A percentile compares a stretch with the other conserved stretches of the same genome.
Conservation (phyloP, 1,140 invertebrate species). For the Halesus radiatus region DNA sequence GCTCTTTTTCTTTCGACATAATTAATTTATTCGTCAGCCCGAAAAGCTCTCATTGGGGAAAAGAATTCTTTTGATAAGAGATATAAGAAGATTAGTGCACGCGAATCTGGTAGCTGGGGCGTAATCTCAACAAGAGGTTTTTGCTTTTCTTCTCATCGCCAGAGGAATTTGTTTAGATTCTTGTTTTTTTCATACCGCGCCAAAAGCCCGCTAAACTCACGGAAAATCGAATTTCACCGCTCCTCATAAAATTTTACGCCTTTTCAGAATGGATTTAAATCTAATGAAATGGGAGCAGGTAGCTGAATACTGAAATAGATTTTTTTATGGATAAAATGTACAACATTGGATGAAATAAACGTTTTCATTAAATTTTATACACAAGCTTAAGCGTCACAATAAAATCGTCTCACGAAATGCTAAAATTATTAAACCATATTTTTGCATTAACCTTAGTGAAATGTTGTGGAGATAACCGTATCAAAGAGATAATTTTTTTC, state of each 20-base stretch:
- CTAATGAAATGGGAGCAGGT: not conserved
- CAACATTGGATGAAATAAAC: too few species aligned
- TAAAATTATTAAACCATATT: too few species aligned
- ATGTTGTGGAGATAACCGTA: too few species aligned
- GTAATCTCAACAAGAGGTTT: constrained; percentile 21
- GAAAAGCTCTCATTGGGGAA: not conserved
- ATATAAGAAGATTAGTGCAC: not conserved
- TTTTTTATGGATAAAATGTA: too few species aligned
- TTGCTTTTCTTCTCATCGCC: not conserved
- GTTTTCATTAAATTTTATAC: too few species aligned
- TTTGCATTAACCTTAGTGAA: too few species aligned
- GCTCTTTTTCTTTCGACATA: not conserved
- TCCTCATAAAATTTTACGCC: not conserved
- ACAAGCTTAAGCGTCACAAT: too few species aligned
- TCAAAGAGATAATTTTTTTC: too few species aligned
- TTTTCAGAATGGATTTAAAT: not conserved
- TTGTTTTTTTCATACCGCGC: not conserved
- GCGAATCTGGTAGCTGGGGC: not conserved
- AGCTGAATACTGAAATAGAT: too few species aligned
- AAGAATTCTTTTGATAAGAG: constrained; percentile 12
- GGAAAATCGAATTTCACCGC: constrained; percentile 2
- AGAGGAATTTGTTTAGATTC: not conserved
- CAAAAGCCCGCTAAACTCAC: not conserved
- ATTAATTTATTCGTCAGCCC: constrained; percentile 11
- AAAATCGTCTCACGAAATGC: too few species aligned